Percentiles rank a stretch among this genome's conserved stretches.
These are phyloP conservation scores for Gambusia affinis DNA, from an alignment of 2,113 vertebrate species.

Conservation along the genomic window DNA sequence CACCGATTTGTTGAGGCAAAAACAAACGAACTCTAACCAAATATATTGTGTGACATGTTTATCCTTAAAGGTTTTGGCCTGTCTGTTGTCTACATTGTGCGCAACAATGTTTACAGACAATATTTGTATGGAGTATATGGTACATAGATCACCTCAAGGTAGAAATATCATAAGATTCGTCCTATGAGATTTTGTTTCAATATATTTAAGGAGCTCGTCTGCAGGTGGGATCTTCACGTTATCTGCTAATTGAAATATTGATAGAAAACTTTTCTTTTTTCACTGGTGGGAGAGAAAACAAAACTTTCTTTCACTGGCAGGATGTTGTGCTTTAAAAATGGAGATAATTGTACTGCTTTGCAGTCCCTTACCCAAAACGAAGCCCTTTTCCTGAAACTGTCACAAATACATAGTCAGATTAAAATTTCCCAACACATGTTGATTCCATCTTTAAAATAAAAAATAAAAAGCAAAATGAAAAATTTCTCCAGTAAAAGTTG, in stretches of 20 bases:
- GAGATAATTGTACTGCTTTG: background rate
- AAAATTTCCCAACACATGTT: conserved; percentile 19
- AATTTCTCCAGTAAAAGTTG: conserved; percentile 23
- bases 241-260: background rate
- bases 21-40: no score
- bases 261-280: background rate
- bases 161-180: background rate
- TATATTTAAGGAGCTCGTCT: no score
- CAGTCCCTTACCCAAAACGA: background rate
- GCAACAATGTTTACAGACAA: no score
- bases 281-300: background rate
- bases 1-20: no score
- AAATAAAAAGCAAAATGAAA: background rate
- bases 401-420: conserved; percentile 15
- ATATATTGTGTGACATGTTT: no score
- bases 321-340: background rate
- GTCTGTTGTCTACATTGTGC: no score
- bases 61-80: no score
- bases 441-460: conserved; percentile 7
- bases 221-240: background rate
- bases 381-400: background rate
- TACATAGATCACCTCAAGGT: background rate
- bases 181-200: background rate
- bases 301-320: background rate
- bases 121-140: no score